Evolutionary conservation across 2,113 vertebrate species (phyloP), one percentile per base, ranked within the genome.

Genomic region (Sialia sialis): DNA sequence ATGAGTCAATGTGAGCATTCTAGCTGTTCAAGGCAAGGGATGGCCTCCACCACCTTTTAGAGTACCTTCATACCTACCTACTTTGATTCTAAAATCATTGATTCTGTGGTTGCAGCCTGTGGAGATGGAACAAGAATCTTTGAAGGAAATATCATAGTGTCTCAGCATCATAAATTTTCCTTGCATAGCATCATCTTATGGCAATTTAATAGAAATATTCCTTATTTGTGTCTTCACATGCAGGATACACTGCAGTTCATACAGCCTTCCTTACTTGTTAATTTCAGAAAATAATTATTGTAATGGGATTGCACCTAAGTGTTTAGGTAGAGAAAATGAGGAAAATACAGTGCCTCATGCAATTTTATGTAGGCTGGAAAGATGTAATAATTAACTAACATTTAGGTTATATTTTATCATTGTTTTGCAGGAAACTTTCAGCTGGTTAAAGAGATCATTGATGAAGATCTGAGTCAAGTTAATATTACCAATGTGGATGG

Each of bases 401-500:
- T 10, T 18, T 62, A 52, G 10, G 10, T 87, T 77, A 16, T 66
- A 10, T 74, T 92, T 83, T 86, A 9, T 92, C 19, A 7, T 26
- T 91, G 9, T 90, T 69, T 75, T 84, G 43, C 94, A 99, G 99
- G 99, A 72, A 98, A 99, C 89, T 98, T 98, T 77, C 98, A 99
- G 94, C 97, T 99, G 55, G 99, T 99, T 91, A 99, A 98, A 93
- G 99, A 99, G 96, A 99, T 99, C 21, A 54, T 98, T 44, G 99
- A 99, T 48, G 99, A 99, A 96, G 99, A 99, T 93, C 96, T 98
- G 16, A 96, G 94, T 62, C 99, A 99, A 59, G 99, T 99, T 97
- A 99, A 99, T 97, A 96, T 98, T 39, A 98, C 98, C 87, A 99
- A 99, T 43, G 98, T 97, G 76, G 99, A 99, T 0, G 99, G 99